Conservation (phyloP, 2,888 invertebrate species). For the Tillus elongatus region DNA sequence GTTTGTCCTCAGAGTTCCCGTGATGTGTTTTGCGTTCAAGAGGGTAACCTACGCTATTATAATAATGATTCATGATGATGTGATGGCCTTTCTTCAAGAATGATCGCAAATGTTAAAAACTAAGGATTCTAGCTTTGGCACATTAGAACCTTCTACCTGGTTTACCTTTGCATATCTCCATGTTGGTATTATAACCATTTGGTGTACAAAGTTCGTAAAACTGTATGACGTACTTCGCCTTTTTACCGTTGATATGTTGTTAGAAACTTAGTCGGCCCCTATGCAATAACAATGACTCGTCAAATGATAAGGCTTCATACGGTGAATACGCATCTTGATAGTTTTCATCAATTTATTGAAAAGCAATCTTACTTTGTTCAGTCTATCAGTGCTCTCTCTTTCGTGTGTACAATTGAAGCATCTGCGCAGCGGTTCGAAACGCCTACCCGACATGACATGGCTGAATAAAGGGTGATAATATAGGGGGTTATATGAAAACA, state of each 20-base stretch:
- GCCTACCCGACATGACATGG: slow-evolving; percentile 4
- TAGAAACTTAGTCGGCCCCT: slow-evolving; percentile 20
- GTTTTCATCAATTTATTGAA: not conserved
- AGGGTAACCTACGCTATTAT: slow-evolving; percentile 19
- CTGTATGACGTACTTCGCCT: slow-evolving; percentile 24
- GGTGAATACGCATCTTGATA: slow-evolving; percentile 6
- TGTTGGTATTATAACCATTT: slow-evolving; percentile 22
- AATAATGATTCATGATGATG: slow-evolving; percentile 27
- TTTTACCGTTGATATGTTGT: slow-evolving; percentile 22
- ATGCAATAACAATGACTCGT: slow-evolving; percentile 20
- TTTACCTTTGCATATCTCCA: slow-evolving; percentile 22
- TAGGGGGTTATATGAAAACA: slow-evolving; percentile 1
- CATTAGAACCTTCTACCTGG: too few relatives aligned
- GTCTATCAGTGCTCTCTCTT: slow-evolving; percentile 1
- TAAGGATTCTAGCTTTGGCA: slow-evolving; percentile 16
- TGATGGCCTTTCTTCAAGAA: slow-evolving; percentile 27
- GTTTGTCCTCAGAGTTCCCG: slow-evolving; percentile 22
- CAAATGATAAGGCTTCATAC: slow-evolving; percentile 19
- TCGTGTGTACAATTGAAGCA: not conserved
- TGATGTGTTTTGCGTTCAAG: slow-evolving; percentile 15
- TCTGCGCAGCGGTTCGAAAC: slow-evolving; percentile 1
- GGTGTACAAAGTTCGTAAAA: slow-evolving; percentile 22
- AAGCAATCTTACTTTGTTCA: slow-evolving; percentile 1
- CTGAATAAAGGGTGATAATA: slow-evolving; percentile 1
- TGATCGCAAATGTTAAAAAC: too few relatives aligned